Evolutionary conservation across 2,797 vertebrate genomes (phyloP), one percentile per base, ranked within the genome.

Genomic region (Tadarida brasiliensis): DNA sequence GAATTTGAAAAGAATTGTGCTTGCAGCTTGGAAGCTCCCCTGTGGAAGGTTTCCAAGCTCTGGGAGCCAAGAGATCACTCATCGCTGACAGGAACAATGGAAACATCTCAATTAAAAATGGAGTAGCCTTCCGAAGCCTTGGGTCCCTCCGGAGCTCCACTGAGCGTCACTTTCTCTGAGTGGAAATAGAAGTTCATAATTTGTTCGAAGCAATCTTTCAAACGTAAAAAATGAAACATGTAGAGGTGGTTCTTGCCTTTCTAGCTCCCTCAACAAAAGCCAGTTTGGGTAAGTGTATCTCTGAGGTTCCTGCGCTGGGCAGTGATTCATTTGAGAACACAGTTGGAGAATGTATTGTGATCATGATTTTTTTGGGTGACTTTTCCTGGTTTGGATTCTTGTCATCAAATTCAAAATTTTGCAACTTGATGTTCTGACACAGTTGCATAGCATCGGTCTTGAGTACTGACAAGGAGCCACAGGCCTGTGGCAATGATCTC

Each of bases 41-140:
- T 24, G 6, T 7, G 24, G 61, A 95, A 73, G 71, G 51, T 17
- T 92, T 94, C 94, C 0, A 9, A 96, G 57, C 57, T 90, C 33
- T 35, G 5, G 35, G 35, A 96, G 24, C 86, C 84, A 78, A 49
- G 5, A 93, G 14, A 76, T 85, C 54, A 57, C 33, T 97, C 92
- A 76, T 96, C 68, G 91, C 56, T 81, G 87, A 91, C 71, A 80
- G 63, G 0, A 1, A 84, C 85, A 51, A 39, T 71, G 82, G 56
- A 51, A 94, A 92, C 70, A 71, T 92, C 95, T 96, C 88, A 92
- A 94, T 88, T 71, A 91, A 95, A 96, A 95, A 86, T 83, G 76
- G 47, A 97, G 26, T 17, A 92, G 20, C 57, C 83, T 96, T 96
- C 67, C 80, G 33, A 96, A 96, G 73, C 16, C 26, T 81, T 76